Evolutionary conservation across 2,797 vertebrate species (phyloP).

Genomic region (Peromyscus attwateri): DNA sequence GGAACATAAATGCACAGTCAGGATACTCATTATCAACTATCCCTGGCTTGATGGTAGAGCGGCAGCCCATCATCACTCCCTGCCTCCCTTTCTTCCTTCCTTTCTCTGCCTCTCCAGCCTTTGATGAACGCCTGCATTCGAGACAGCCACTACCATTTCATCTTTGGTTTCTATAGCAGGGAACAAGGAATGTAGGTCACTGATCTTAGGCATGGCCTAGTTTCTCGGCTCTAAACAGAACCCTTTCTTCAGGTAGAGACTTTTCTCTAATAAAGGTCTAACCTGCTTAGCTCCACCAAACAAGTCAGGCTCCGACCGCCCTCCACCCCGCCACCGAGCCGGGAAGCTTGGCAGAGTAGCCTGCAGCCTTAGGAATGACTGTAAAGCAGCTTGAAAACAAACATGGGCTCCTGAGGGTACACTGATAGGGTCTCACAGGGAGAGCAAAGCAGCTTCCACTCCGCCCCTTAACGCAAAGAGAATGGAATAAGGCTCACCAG

Average conservation of each 20-base stretch:
- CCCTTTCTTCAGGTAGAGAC: constrained; percentile 54
- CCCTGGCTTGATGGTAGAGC: background rate
- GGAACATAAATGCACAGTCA: constrained; percentile 63
- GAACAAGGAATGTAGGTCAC: constrained; percentile 81
- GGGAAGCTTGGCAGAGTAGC: background rate
- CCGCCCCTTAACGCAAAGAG: background rate
- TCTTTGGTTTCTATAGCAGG: constrained; percentile 69
- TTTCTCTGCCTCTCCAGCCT: background rate
- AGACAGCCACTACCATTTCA: background rate
- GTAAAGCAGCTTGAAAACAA: background rate
- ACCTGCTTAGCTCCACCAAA: constrained; percentile 13
- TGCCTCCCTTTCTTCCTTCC: background rate
- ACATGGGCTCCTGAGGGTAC: background rate
- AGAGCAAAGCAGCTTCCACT: rapidly evolving
- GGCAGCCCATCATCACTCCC: background rate
- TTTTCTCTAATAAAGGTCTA: constrained; percentile 66
- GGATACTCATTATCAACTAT: constrained; percentile 24
- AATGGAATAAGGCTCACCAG: rapidly evolving
- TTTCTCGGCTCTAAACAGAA: constrained; percentile 80
- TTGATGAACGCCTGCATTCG: background rate
- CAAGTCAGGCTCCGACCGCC: background rate
- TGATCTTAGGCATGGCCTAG: constrained; percentile 75
- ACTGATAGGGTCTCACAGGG: too few relatives aligned
- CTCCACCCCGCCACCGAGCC: background rate
- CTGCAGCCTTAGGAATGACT: rapidly evolving